These are phyloP conservation scores for Orchestia grillus DNA, from an alignment of 1,140 invertebrate genomes.

Conservation along the genomic window DNA sequence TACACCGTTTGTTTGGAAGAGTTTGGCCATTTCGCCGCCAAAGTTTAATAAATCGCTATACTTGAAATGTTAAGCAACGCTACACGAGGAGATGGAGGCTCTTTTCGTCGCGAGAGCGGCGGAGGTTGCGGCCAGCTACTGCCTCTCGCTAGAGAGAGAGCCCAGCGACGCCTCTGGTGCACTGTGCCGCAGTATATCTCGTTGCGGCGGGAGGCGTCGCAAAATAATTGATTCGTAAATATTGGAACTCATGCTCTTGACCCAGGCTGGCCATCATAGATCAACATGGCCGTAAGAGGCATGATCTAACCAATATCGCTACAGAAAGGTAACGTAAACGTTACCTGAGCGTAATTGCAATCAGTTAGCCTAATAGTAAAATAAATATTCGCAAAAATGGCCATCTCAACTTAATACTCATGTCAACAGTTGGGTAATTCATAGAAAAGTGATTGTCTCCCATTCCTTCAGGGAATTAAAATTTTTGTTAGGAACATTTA, in stretches of 20 bases:
- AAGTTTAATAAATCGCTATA: not conserved
- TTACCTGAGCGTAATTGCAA: not conserved
- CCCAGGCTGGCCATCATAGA: not conserved
- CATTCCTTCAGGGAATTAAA: not conserved
- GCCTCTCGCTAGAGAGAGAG: not conserved
- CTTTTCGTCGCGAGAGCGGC: not conserved
- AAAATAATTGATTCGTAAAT: conserved; percentile 11
- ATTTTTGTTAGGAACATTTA: not conserved
- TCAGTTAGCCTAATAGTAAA: not conserved
- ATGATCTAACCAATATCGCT: not conserved
- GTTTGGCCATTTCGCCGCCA: not conserved
- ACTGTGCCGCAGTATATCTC: not conserved
- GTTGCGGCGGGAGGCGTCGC: not conserved
- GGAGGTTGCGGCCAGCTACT: not conserved
- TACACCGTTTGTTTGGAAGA: not conserved
- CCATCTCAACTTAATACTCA: not conserved
- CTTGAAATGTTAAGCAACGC: not conserved
- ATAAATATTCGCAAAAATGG: not conserved
- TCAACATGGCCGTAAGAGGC: not conserved
- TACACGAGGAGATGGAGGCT: not conserved
- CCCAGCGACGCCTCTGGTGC: not conserved
- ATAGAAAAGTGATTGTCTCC: not conserved
- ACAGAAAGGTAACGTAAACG: not conserved
- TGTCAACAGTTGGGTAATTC: not conserved
- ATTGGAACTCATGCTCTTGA: not conserved